Conservation (phyloP, 2,888 invertebrate genomes). For the Autographa gamma region DNA sequence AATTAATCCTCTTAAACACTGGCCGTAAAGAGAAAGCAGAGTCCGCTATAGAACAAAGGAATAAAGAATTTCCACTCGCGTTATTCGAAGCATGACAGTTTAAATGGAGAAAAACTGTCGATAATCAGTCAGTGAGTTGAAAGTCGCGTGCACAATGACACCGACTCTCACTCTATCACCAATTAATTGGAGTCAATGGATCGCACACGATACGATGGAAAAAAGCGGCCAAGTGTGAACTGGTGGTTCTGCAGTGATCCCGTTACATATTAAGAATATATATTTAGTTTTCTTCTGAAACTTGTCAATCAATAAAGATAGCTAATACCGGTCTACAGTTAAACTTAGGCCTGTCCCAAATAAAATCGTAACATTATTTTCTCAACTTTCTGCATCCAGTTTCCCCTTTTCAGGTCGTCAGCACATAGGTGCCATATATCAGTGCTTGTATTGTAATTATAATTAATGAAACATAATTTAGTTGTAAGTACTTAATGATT, state of each 20-base stretch:
- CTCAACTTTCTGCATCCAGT: neutral
- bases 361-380: neutral
- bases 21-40: constrained; percentile 52
- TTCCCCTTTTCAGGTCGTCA: neutral
- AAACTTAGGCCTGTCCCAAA: neutral
- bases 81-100: constrained; percentile 79
- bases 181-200: constrained; percentile 78
- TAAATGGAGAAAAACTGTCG: constrained; percentile 80
- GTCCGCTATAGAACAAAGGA: constrained; percentile 58
- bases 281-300: too few species aligned
- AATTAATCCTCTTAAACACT: constrained; percentile 11
- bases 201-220: constrained; percentile 67
- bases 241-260: constrained; percentile 24
- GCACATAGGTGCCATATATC: neutral
- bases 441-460: neutral
- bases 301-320: too few species aligned
- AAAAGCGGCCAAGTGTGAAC: constrained; percentile 50
- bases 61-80: constrained; percentile 73
- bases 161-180: constrained; percentile 83
- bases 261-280: neutral
- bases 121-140: constrained; percentile 80
- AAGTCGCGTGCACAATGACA: constrained; percentile 73
- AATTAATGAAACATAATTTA: neutral
- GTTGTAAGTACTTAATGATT: constrained; percentile 1
- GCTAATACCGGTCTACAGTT: neutral